Base-by-base conservation (phyloP, 2,797 vertebrate genomes). In the Malacoctenus gilli region DNA sequence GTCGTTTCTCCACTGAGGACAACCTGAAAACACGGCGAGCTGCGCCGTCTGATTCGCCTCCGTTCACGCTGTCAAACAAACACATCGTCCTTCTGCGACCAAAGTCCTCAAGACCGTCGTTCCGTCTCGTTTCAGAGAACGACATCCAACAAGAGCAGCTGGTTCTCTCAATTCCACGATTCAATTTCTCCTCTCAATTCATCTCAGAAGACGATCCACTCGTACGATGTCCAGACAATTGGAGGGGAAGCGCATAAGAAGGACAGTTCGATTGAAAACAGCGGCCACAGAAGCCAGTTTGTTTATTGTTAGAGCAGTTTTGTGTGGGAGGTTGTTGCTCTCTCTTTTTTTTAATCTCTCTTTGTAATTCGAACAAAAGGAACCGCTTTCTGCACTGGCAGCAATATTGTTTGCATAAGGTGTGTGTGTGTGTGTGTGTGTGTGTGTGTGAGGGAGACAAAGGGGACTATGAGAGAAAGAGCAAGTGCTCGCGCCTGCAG, bases 281-380 rank as follows among this genome's bases (percentile, higher is more conserved):
- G 39, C 20, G 28, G 39, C 57, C 51, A 48, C 34, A 52, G 31
- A 47, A 43, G 35, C 50, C 25, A 12, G 39, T 67, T 64, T 65
- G 44, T 76, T 78, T 69, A 52, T 60, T 60, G 52, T 46, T 19
- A 46, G 47, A 58, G 43, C 40, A 10, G 50, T 67, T 21, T 44
- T 4, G 38, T 65, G 67, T 76, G 55, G 60, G 74, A 67, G 76
- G 7, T 30, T 30, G 22, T 42, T 32, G 34, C 5, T 43, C 46
- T 16, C 36, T 6, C 14, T 20, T 36, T 56, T 36, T 16, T 28
- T 50, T 44, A 53, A 11, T 40, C 8, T 52, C 49, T 72, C 72
- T 73, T 64, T 70, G 75, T 75, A 56, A 73, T 64, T 46, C 46
- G 64, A 83, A 75, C 74, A 74, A 79, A 75, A 76, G 51, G n/a